Base-by-base conservation (phyloP, 35 echinoderm and acorn worm genomes). In the Lytechinus variegatus region DNA sequence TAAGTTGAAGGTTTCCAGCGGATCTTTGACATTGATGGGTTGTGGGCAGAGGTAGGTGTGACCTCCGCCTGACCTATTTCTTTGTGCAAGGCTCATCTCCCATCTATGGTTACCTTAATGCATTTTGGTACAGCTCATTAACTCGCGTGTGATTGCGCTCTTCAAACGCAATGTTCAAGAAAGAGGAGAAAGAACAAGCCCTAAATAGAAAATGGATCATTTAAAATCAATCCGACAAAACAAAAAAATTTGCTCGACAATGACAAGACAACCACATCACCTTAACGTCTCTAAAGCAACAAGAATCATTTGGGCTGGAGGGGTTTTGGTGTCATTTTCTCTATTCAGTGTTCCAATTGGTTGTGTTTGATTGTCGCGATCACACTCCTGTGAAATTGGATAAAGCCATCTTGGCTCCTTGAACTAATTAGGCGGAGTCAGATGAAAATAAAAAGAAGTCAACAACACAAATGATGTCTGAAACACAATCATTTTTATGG, bases 151-250 rank as follows among this genome's bases (percentile, higher is more conserved):
- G 92, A 93, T 93, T 55, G 54, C 4, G 53, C 92, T 54, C 53
- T 93, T 93, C 92, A 93, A 93, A 93, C 21, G 92, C 92, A 93
- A 93, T 57, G 92, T 93, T 93, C n/a, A 57, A 93, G 92, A 57
- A 44, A 57, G 92, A 93, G 54, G 54, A 57, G 92, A 93, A 57
- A 93, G 92, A 57, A 93, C 55, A 21, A 57, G 1, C 28, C 66
- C 19, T 79, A 8, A 8, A 79, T 79, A 79, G 66, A 79, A 79
- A 79, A 27, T 79, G 66, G 66, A 79, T 79, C 66, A 79, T 79
- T 79, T 79, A 79, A 44, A 16, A 79, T 79, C 66, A 24, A 79
- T 79, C 66, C 66, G 24, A 5, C 5, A 0, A 79, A 16, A 79
- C 24, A 79, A 79, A 79, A 11, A 79, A 79, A 19, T 79, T 5